A percentile compares a stretch with the other conserved stretches of the same genome.
phyloP scores from a whole-genome alignment of 2,797 vertebrate species.

The Nannoperca australis region DNA sequence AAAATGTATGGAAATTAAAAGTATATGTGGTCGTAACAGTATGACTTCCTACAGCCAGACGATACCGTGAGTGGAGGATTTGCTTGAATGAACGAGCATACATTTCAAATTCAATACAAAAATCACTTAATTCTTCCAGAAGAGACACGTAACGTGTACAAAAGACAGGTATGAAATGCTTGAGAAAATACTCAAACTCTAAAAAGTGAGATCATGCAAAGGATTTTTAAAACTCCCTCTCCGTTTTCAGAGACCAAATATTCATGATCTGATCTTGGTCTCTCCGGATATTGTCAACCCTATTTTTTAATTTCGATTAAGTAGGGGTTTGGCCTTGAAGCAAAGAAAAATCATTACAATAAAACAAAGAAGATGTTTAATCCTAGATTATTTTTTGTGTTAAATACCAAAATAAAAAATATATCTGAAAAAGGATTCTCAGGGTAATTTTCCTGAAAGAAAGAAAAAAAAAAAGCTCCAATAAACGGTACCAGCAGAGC shows the following conservation, averaged over 20 bases:
- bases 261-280: not conserved
- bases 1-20: conserved; percentile 32
- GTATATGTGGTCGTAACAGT: conserved; percentile 11
- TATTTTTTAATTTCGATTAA: conserved; percentile 13
- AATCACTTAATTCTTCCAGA: conserved; percentile 5
- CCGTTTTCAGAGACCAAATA: conserved; percentile 13
- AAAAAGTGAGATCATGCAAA: conserved; percentile 57
- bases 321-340: conserved; percentile 23
- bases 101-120: conserved; percentile 26
- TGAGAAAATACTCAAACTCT: conserved; percentile 26
- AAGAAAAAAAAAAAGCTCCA: conserved; percentile 31
- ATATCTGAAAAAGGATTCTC: conserved; percentile 4
- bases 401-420: conserved; percentile 41
- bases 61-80: conserved; percentile 6
- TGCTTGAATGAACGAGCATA: not conserved
- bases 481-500: conserved; percentile 41
- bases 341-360: conserved; percentile 4
- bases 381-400: conserved; percentile 41
- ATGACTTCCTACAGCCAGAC: not conserved
- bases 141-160: conserved; percentile 45
- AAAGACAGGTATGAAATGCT: conserved; percentile 60
- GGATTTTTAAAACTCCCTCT: conserved; percentile 3
- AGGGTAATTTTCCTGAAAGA: conserved; percentile 41
- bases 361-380: conserved; percentile 30
- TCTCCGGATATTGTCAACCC: conserved; percentile 8